These are phyloP conservation scores for Myiopsitta monachus DNA, from an alignment of 2,113 vertebrate species.

Conservation along the genomic window DNA sequence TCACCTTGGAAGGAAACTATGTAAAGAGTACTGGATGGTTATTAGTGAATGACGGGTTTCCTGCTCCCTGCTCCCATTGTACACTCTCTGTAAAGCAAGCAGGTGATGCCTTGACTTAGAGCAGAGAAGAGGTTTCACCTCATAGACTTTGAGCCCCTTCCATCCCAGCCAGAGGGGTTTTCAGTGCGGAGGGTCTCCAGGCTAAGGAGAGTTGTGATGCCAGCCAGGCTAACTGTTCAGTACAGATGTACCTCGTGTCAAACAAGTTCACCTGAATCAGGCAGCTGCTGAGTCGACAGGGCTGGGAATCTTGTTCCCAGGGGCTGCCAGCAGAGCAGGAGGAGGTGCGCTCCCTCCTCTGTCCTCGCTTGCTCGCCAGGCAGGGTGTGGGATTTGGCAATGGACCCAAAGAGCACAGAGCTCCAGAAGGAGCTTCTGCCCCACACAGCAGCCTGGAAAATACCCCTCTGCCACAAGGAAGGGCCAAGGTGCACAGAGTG, in stretches of 20 bases:
- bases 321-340: constrained; percentile 1
- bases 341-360: neutral
- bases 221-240: neutral
- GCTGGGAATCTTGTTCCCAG: constrained; percentile 38
- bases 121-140: neutral
- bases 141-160: neutral
- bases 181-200: neutral
- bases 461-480: neutral
- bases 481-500: neutral
- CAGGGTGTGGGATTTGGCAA: constrained; percentile 14
- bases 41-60: neutral
- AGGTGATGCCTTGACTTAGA: neutral
- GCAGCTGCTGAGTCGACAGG: constrained; percentile 27
- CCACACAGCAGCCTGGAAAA: neutral
- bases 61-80: neutral
- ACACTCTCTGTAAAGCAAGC: neutral
- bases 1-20: neutral
- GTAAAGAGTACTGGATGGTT: neutral
- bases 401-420: neutral
- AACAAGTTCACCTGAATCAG: constrained; percentile 13
- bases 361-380: neutral
- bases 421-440: neutral
- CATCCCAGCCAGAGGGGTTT: neutral
- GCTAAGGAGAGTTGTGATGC: neutral
- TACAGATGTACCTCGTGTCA: neutral